Base-by-base conservation (phyloP, 1,140 invertebrate species). In the Diuraphis noxia region DNA sequence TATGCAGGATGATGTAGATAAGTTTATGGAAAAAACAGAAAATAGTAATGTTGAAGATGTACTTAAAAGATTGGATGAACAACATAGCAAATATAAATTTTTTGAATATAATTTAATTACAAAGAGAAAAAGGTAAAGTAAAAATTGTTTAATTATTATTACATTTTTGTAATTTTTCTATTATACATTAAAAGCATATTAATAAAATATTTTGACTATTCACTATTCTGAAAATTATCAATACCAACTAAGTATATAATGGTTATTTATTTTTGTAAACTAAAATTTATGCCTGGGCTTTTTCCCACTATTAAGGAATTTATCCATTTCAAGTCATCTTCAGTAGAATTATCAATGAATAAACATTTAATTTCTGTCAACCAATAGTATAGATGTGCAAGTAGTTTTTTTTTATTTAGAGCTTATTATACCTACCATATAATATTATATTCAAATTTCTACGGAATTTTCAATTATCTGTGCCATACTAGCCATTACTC, bases 41-140 rank as follows among this genome's bases (percentile, higher is more conserved):
- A 98, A 98, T 93, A 95, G 96, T 93, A 96, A 96, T 91, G 96
- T 96, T 8, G 97, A 99, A 93, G 95, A 96, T 94, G 98, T 98
- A 25, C 94, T 99, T 77, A 96, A 96, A 93, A 95, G 95, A 92
- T 94, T 99, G 56, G 98, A 99, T 93, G 98, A 99, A 93, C 96
- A 97, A 94, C 97, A 98, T 94, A 96, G 96, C 92, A 99, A 99
- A 95, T 99, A 99, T 94, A 99, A 99, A 95, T 98, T 98, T 93
- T 98, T 99, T 97, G 98, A 99, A 94, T 96, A 96, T 93, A 98
- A 98, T 94, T 95, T 99, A 92, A 94, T 96, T 92, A 96, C 96
- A 79, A 98, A 98, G 93, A 96, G 96, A 92, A 96, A 96, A 93
- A 96, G 97, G 93, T 95, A 93, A 92, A n/a, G 40, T 10, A 63